Percentiles rank a stretch among this genome's conserved stretches.
phyloP scores from a whole-genome alignment of 1,140 invertebrate species.

The Achatina immaculata region DNA sequence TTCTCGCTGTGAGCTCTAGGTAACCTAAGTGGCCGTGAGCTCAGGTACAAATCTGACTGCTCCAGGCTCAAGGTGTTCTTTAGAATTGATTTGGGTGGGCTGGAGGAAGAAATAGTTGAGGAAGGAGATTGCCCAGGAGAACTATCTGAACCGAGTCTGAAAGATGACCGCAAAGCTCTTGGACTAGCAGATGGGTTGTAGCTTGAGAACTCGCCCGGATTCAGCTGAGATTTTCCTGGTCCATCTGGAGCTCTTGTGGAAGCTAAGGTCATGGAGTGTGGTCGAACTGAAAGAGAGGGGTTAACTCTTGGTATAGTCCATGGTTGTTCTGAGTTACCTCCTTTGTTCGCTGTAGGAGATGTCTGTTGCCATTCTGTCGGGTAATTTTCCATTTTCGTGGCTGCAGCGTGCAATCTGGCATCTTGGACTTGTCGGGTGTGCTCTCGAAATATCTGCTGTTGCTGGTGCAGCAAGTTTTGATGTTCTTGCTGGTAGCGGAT shows the following conservation, averaged over 20 bases:
- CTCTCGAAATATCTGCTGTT: not conserved
- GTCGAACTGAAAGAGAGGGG: not conserved
- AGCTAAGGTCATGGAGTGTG: not conserved
- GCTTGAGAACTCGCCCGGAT: too few species aligned
- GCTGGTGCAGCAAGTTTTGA: not conserved
- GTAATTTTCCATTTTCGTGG: not conserved
- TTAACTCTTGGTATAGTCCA: not conserved
- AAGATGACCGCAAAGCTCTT: not conserved
- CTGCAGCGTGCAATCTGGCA: not conserved
- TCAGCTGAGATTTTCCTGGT: not conserved
- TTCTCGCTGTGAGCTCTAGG: not conserved
- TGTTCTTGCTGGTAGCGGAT: not conserved
- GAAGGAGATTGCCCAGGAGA: not conserved
- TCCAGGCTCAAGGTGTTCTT: not conserved
- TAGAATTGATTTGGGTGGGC: not conserved
- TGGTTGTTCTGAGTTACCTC: not conserved
- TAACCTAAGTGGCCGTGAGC: too few species aligned
- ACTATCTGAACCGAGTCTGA: not conserved
- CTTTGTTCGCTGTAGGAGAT: not conserved
- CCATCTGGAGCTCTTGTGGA: not conserved
- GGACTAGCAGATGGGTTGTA: not conserved
- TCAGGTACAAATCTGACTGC: not conserved
- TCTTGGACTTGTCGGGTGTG: not conserved
- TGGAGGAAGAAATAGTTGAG: not conserved
- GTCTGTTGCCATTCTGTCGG: not conserved